These are phyloP conservation scores for Seriola aureovittata DNA, from an alignment of 2,113 vertebrate species.

Conservation along the genomic window DNA sequence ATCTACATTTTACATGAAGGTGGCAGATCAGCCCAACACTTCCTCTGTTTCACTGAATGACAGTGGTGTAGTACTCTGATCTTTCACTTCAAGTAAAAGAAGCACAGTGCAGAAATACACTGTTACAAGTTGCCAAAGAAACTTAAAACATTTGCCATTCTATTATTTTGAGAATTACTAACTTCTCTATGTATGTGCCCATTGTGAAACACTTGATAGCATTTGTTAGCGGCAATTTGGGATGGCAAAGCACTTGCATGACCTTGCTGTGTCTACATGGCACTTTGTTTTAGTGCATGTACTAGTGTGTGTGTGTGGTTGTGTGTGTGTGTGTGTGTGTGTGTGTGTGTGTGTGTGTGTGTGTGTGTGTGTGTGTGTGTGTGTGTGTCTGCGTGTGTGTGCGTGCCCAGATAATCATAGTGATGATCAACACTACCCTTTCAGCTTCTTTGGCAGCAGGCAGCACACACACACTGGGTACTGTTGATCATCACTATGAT, in stretches of 20 bases:
- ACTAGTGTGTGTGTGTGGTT: neutral
- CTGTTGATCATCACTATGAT: slow-evolving; percentile 44
- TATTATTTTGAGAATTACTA: neutral
- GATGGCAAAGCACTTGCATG: slow-evolving; percentile 11
- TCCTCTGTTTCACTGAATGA: too few relatives aligned
- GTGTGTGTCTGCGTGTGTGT: slow-evolving; percentile 26
- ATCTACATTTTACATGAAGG: too few relatives aligned
- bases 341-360: slow-evolving; percentile 18
- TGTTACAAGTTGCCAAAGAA: neutral
- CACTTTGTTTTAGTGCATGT: slow-evolving; percentile 12
- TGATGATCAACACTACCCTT: slow-evolving; percentile 19
- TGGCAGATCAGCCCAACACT: too few relatives aligned
- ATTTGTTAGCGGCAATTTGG: slow-evolving; percentile 7
- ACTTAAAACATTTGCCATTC: neutral
- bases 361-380: slow-evolving; percentile 17
- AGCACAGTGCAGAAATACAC: neutral
- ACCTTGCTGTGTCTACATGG: slow-evolving; percentile 23
- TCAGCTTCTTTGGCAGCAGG: slow-evolving; percentile 20
- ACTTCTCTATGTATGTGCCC: neutral
- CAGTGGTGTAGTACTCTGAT: too few relatives aligned
- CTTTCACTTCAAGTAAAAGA: neutral
- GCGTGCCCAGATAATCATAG: slow-evolving; percentile 39
- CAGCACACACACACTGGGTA: neutral
- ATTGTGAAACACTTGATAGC: neutral
- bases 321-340: slow-evolving; percentile 13